A percentile compares a stretch with the other conserved stretches of the same genome.
phyloP scores from a whole-genome alignment of 2,113 vertebrate species.

The Atlantisia rogersi region DNA sequence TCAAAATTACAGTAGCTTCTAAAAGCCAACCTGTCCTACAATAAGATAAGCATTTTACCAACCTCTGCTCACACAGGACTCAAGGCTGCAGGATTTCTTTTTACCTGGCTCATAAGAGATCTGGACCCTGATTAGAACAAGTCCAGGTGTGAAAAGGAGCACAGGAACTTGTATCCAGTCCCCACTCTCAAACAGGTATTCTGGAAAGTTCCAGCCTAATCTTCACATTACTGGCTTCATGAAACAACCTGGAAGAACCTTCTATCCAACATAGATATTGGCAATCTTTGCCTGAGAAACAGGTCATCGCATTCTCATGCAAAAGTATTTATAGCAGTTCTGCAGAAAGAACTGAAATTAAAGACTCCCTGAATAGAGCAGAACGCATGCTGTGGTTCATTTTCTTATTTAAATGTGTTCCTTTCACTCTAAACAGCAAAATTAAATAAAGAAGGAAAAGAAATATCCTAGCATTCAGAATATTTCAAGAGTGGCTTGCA shows the following conservation, averaged over 20 bases:
- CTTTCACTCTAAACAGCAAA: constrained; percentile 56
- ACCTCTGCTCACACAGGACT: background rate
- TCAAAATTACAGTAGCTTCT: background rate
- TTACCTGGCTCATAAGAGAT: background rate
- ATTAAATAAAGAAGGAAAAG: constrained; percentile 65
- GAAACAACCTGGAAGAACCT: constrained; percentile 3
- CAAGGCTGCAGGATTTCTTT: background rate
- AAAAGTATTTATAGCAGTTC: constrained; percentile 64
- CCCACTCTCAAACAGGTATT: background rate
- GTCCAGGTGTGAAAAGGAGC: background rate
- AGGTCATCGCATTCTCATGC: constrained; percentile 28
- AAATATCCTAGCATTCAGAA: constrained; percentile 27
- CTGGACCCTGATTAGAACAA: background rate
- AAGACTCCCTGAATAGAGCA: constrained; percentile 64
- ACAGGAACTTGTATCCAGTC: background rate
- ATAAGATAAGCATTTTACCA: background rate
- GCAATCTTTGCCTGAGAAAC: background rate
- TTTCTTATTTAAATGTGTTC: constrained; percentile 66
- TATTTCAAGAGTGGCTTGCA: background rate
- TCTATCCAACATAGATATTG: constrained; percentile 21
- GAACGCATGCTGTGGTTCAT: constrained; percentile 8
- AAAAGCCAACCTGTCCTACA: background rate
- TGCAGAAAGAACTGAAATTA: constrained; percentile 72
- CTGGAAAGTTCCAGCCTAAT: background rate
- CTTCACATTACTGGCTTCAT: background rate